Percentiles rank a stretch among this genome's conserved stretches.
Evolutionary conservation across 2,797 vertebrate genomes (phyloP).

Genomic region (Tympanoctomys barrerae): DNA sequence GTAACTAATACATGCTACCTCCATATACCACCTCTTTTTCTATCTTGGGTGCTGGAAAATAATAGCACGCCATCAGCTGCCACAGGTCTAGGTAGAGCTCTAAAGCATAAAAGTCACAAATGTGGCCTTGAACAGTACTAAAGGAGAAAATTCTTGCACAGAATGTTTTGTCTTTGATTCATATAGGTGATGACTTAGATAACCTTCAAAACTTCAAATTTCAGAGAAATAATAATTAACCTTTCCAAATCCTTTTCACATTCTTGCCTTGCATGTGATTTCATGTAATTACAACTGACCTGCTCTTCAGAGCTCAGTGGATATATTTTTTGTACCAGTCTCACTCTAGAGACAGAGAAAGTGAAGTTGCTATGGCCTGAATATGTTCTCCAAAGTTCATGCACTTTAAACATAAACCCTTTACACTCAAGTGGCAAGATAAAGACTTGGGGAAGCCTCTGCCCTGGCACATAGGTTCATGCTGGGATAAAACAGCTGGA

Average conservation of each 20-base stretch:
- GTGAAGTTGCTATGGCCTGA: background rate
- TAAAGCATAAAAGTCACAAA: background rate
- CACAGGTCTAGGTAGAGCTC: background rate
- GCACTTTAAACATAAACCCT: background rate
- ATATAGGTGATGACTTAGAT: background rate
- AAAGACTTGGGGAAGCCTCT: background rate
- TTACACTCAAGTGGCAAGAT: background rate
- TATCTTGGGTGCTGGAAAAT: background rate
- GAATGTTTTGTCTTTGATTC: background rate
- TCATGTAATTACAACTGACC: background rate
- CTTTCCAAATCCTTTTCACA: background rate
- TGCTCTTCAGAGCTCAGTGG: background rate
- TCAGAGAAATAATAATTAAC: background rate
- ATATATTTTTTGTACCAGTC: background rate
- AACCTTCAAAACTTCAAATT: background rate
- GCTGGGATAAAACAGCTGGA: background rate
- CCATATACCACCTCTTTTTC: background rate
- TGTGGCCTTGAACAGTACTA: background rate
- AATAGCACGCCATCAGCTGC: background rate
- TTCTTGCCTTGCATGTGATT: background rate
- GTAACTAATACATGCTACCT: background rate
- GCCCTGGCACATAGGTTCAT: background rate
- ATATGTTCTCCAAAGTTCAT: background rate
- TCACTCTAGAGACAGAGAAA: background rate
- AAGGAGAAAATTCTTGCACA: background rate